Percentiles rank a stretch among this genome's conserved stretches.
Conservation (phyloP, 2,113 vertebrate genomes). For the Trogon melanurus region DNA sequence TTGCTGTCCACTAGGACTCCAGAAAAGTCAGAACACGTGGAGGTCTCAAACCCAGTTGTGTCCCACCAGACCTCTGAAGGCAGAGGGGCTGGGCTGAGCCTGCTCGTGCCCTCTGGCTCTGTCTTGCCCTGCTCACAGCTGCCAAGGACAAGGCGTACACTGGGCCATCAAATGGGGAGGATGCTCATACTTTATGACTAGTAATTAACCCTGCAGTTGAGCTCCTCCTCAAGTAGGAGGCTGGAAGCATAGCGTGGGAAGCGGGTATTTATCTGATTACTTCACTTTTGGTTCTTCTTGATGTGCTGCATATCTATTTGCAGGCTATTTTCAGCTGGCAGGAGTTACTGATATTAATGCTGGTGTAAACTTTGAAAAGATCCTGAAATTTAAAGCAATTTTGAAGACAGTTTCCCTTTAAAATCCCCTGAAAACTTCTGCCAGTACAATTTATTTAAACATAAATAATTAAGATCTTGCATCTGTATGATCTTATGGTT, state of each 20-base stretch:
- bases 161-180: neutral
- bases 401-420: neutral
- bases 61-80: neutral
- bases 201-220: neutral
- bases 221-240: neutral
- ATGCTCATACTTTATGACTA: neutral
- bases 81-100: neutral
- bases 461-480: neutral
- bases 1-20: no score
- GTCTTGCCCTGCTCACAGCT: neutral
- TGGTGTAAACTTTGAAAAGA: neutral
- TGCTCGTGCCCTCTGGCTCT: neutral
- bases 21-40: rapidly evolving
- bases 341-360: neutral
- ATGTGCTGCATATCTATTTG: neutral
- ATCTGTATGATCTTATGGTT: neutral
- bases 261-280: neutral
- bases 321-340: neutral
- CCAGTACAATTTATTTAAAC: neutral
- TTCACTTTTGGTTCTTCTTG: neutral
- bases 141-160: neutral
- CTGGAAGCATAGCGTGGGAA: neutral
- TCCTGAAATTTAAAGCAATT: neutral
- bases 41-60: neutral
- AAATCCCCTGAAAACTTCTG: neutral